Percentiles rank a stretch among this genome's conserved stretches.
These are phyloP conservation scores for Tinamus major DNA, from an alignment of 2,797 vertebrate species.

Conservation along the genomic window DNA sequence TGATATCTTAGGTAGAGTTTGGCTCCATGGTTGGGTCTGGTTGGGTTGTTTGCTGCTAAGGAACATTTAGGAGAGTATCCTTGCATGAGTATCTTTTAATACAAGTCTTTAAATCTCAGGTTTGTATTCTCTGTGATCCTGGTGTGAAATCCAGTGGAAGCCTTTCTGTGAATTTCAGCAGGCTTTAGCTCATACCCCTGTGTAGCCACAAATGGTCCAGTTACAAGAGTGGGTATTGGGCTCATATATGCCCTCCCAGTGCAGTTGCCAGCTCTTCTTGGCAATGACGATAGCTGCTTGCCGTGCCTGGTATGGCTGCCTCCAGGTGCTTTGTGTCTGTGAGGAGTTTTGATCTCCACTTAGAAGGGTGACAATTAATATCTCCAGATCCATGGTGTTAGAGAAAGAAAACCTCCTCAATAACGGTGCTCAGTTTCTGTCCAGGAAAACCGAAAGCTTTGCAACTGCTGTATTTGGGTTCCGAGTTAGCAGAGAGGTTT, in stretches of 20 bases:
- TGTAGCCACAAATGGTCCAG: neutral
- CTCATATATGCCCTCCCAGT: neutral
- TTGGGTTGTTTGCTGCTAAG: neutral
- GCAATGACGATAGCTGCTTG: neutral
- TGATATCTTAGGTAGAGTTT: neutral
- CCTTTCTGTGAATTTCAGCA: neutral
- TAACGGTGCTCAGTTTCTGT: neutral
- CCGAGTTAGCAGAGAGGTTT: neutral
- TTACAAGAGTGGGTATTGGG: neutral
- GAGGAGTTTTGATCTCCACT: neutral
- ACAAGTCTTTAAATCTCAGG: neutral
- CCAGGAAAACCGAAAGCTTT: neutral
- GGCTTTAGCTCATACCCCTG: neutral
- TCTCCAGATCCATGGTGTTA: neutral
- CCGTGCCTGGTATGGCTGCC: neutral
- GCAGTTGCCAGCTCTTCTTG: neutral
- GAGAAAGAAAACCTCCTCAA: neutral
- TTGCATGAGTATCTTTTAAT: neutral
- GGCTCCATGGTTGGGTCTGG: neutral
- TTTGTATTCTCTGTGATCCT: neutral
- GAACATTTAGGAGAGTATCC: neutral
- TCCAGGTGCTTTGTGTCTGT: neutral
- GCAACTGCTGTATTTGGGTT: neutral
- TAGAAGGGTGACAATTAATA: neutral
- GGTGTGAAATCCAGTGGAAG: neutral